phyloP scores from a whole-genome alignment of 2,113 vertebrate species.

The Oceanites oceanicus region DNA sequence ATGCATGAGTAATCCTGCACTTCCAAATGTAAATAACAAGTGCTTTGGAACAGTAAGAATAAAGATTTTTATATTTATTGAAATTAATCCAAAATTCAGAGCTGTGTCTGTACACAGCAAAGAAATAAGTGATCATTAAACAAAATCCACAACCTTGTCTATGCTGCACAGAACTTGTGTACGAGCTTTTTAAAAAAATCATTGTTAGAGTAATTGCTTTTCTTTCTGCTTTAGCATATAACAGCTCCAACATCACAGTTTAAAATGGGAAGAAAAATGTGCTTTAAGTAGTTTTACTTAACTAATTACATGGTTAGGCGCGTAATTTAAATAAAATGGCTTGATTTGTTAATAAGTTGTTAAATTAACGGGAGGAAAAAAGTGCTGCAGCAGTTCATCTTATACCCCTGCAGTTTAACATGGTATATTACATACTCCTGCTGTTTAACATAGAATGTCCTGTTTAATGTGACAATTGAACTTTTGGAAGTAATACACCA shows the following conservation, averaged over 20 bases:
- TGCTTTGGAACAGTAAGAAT: background rate
- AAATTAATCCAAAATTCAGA: conserved; percentile 3
- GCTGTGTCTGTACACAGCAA: background rate
- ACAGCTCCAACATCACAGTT: background rate
- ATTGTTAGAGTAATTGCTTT: conserved; percentile 13
- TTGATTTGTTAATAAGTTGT: conserved; percentile 51
- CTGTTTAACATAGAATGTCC: background rate
- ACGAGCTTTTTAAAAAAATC: background rate
- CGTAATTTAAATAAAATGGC: conserved; percentile 10
- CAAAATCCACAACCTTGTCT: background rate
- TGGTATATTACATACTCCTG: background rate
- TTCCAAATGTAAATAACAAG: conserved; percentile 43
- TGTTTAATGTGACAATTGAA: background rate
- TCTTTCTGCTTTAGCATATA: background rate
- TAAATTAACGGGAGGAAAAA: background rate
- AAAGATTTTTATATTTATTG: conserved; percentile 30
- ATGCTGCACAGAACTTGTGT: background rate
- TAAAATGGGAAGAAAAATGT: conserved; percentile 30
- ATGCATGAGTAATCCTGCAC: conserved; percentile 23
- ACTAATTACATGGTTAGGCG: conserved; percentile 41
- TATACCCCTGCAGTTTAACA: background rate
- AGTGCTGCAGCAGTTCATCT: background rate
- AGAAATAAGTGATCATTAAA: background rate
- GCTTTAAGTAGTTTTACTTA: conserved; percentile 41
- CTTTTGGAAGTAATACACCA: background rate